Conservation (phyloP, 2,113 vertebrate genomes). For the Pseudorasbora parva region DNA sequence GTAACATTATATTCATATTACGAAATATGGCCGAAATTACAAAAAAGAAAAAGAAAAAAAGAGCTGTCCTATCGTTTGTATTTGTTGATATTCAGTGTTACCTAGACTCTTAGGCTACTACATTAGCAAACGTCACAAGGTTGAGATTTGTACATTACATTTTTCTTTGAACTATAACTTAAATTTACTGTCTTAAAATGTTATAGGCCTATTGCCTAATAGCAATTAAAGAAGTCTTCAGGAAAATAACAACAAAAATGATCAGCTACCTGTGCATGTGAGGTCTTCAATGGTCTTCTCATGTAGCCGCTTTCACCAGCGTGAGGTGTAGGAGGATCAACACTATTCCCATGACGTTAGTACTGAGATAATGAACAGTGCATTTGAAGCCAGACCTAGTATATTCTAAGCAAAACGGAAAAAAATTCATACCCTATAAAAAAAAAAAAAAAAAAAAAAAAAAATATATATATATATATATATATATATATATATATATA, state of each 20-base stretch:
- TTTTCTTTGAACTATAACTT: too few species aligned
- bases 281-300: background rate
- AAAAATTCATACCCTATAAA: background rate
- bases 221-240: background rate
- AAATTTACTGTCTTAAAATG: background rate
- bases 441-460: too few species aligned
- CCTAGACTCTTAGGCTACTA: background rate
- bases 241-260: too few species aligned
- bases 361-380: constrained; percentile 36
- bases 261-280: background rate
- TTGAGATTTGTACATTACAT: too few species aligned
- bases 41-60: too few species aligned
- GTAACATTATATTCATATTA: background rate
- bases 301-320: background rate
- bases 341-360: constrained; percentile 36
- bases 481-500: too few species aligned
- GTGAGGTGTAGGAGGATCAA: background rate
- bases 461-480: too few species aligned
- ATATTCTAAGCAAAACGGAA: background rate
- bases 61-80: background rate
- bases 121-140: background rate
- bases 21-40: background rate
- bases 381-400: constrained; percentile 1
- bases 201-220: background rate
- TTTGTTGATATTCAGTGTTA: background rate